A percentile compares a stretch with the other conserved stretches of the same genome.
phyloP scores from a whole-genome alignment of 2,888 invertebrate genomes.

The Phalangium opilio region DNA sequence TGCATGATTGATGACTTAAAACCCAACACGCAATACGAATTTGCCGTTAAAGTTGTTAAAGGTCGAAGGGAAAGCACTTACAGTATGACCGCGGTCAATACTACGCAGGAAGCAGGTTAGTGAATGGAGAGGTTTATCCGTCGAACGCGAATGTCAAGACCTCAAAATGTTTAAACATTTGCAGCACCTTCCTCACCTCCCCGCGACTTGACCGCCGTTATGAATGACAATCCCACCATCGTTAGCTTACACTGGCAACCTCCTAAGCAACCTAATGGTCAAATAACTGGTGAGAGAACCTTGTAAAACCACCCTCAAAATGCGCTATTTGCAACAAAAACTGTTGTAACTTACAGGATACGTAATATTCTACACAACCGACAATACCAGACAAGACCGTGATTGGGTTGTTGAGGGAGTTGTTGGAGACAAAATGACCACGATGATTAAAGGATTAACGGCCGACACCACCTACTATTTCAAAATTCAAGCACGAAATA shows the following conservation, averaged over 20 bases:
- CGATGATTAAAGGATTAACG: constrained; percentile 59
- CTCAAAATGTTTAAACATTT: constrained; percentile 55
- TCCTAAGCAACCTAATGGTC: constrained; percentile 70
- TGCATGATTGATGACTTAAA: constrained; percentile 74
- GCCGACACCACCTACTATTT: constrained; percentile 79
- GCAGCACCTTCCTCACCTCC: constrained; percentile 69
- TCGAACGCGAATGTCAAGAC: constrained; percentile 33
- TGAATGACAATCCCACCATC: constrained; percentile 46
- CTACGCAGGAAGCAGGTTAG: constrained; percentile 53
- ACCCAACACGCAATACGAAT: constrained; percentile 80
- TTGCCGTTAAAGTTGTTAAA: constrained; percentile 61
- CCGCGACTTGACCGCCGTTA: constrained; percentile 60
- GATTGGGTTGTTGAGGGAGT: constrained; percentile 78
- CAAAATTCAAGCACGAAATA: constrained; percentile 81
- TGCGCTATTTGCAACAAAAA: constrained; percentile 44
- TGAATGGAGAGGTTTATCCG: not conserved
- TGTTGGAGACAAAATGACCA: constrained; percentile 64
- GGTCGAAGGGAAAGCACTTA: constrained; percentile 71
- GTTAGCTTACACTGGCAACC: constrained; percentile 75
- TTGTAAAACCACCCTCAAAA: constrained; percentile 60
- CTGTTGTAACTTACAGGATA: constrained; percentile 62
- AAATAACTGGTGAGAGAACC: constrained; percentile 65
- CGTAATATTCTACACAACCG: constrained; percentile 75
- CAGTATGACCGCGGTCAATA: constrained; percentile 89
- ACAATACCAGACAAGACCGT: constrained; percentile 52